phyloP scores from a whole-genome alignment of 2,888 invertebrate genomes.

The Megaustenia siamemsis region DNA sequence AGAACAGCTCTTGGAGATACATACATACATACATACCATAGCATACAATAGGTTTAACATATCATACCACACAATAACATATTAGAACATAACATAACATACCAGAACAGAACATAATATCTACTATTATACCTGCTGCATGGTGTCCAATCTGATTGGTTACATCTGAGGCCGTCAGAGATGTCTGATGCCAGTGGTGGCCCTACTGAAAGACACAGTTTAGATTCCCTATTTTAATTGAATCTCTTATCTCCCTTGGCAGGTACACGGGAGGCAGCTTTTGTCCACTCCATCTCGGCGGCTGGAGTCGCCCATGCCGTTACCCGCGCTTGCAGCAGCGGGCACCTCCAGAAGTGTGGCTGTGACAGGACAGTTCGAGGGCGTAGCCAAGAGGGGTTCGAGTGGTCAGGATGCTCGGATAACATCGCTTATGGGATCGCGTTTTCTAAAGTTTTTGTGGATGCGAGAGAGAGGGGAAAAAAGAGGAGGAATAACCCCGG shows the following conservation, averaged over 20 bases:
- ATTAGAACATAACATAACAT: too few relatives aligned
- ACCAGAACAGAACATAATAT: too few relatives aligned
- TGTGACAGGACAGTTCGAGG: conserved; percentile 90
- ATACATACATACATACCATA: too few relatives aligned
- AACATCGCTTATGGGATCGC: conserved; percentile 86
- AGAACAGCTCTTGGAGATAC: too few relatives aligned
- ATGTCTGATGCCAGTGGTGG: too few relatives aligned
- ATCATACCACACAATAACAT: too few relatives aligned
- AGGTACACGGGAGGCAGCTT: conserved; percentile 96
- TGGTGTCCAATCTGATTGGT: too few relatives aligned
- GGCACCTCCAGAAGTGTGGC: conserved; percentile 92
- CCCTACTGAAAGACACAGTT: too few relatives aligned
- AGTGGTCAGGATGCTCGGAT: conserved; percentile 95
- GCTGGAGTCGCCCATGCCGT: conserved; percentile 96
- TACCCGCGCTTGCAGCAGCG: conserved; percentile 94
- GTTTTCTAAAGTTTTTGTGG: conserved; percentile 92
- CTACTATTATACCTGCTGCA: too few relatives aligned
- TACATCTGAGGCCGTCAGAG: too few relatives aligned
- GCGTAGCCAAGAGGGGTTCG: conserved; percentile 87
- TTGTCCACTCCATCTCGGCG: conserved; percentile 94
- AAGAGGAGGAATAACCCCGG: conserved; percentile 90
- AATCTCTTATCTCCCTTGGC: conserved; percentile 61
- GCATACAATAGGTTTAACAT: too few relatives aligned
- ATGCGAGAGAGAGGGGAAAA: conserved; percentile 90
- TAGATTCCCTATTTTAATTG: too few relatives aligned